phyloP scores from a whole-genome alignment of 2,888 invertebrate species.

The Eupsilia transversa region DNA sequence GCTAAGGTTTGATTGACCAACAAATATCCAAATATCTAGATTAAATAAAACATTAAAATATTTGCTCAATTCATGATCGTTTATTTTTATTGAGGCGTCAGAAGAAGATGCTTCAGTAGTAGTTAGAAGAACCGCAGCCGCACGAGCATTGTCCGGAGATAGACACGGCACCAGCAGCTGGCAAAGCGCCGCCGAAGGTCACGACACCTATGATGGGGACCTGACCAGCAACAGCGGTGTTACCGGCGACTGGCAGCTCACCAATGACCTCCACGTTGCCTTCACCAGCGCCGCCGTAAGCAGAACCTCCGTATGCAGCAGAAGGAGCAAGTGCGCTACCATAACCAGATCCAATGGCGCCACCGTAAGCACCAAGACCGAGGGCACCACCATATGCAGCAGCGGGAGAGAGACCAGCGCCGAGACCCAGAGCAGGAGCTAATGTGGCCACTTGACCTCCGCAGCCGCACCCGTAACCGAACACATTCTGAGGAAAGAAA shows the following conservation, averaged over 20 bases:
- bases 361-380: background rate
- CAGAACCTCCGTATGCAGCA: background rate
- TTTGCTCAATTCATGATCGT: background rate
- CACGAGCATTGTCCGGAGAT: background rate
- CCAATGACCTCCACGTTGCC: background rate
- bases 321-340: slow-evolving; percentile 1
- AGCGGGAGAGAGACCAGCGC: no score
- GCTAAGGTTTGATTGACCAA: no score
- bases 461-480: slow-evolving; percentile 4
- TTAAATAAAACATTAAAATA: background rate
- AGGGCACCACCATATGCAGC: no score
- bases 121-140: slow-evolving; percentile 27
- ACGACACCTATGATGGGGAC: background rate
- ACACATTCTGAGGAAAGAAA: no score
- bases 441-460: background rate
- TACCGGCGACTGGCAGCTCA: slow-evolving; percentile 1
- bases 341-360: background rate
- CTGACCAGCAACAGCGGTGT: background rate
- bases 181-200: background rate
- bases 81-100: background rate
- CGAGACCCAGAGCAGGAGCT: no score
- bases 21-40: no score
- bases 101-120: background rate
- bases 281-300: background rate
- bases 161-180: slow-evolving; percentile 6